Percentiles rank a stretch among this genome's conserved stretches.
Evolutionary conservation across 2,113 vertebrate genomes (phyloP).

Genomic region (Chiloscyllium plagiosum): DNA sequence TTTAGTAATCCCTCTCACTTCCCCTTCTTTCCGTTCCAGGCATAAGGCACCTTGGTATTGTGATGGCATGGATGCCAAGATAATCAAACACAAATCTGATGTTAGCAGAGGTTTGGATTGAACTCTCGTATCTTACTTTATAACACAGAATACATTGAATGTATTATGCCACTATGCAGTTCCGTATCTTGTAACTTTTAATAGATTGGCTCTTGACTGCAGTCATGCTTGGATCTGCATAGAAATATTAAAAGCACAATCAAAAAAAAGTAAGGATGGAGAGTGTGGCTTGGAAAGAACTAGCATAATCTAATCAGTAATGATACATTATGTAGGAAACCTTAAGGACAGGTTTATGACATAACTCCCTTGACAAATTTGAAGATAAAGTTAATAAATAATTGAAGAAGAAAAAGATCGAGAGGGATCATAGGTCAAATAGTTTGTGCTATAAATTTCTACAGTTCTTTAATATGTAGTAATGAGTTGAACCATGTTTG

Average conservation of each 20-base stretch:
- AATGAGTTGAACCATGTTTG: not conserved
- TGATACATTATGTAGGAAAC: not conserved
- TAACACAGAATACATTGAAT: not conserved
- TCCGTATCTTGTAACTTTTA: not conserved
- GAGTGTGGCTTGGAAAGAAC: no score
- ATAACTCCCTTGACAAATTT: not conserved
- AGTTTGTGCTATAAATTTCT: not conserved
- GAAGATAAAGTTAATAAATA: not conserved
- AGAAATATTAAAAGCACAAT: not conserved
- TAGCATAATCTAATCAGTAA: not conserved
- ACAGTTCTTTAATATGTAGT: not conserved
- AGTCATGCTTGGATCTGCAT: not conserved
- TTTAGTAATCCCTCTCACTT: conserved; percentile 16
- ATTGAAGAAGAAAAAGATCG: not conserved
- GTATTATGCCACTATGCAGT: not conserved
- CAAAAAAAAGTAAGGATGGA: no score
- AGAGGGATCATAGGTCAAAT: not conserved
- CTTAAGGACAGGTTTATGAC: not conserved
- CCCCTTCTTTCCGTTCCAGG: not conserved
- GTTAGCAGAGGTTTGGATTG: not conserved
- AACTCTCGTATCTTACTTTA: not conserved
- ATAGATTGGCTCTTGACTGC: not conserved
- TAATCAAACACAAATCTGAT: not conserved
- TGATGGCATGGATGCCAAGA: conserved; percentile 5
- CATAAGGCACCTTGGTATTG: conserved; percentile 24